These are phyloP conservation scores for Hylaea fasciaria DNA, from an alignment of 2,888 invertebrate species.

Conservation along the genomic window DNA sequence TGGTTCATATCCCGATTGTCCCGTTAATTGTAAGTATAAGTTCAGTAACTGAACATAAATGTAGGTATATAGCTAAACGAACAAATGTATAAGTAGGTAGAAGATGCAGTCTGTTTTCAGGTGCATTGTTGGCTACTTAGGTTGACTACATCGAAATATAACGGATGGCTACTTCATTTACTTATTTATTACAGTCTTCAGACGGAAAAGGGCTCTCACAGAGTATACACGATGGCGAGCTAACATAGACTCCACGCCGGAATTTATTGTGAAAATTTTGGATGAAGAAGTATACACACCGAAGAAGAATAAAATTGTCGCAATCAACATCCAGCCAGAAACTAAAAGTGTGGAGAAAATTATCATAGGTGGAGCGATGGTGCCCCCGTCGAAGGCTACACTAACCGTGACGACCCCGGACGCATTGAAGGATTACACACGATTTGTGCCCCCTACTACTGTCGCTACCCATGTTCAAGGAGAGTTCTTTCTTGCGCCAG, in stretches of 20 bases:
- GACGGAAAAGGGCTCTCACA: slow-evolving; percentile 64
- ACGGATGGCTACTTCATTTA: too few relatives aligned
- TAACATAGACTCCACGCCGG: slow-evolving; percentile 62
- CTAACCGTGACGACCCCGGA: slow-evolving; percentile 34
- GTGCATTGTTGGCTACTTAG: too few relatives aligned
- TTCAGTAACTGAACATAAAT: too few relatives aligned
- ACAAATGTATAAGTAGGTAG: too few relatives aligned
- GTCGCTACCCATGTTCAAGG: slow-evolving; percentile 39
- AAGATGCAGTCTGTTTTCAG: too few relatives aligned
- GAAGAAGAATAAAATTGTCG: slow-evolving; percentile 57
- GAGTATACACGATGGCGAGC: slow-evolving; percentile 76
- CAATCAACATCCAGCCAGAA: slow-evolving; percentile 66
- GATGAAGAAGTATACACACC: slow-evolving; percentile 68
- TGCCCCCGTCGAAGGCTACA: slow-evolving; percentile 42
- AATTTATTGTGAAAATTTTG: slow-evolving; percentile 78
- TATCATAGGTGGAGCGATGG: slow-evolving; percentile 68
- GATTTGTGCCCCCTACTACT: slow-evolving; percentile 67
- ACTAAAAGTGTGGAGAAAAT: slow-evolving; percentile 63
- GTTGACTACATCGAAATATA: too few relatives aligned
- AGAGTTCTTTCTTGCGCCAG: slow-evolving; percentile 42
- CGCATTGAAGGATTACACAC: slow-evolving; percentile 61
- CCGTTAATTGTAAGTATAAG: slow-evolving; percentile 61
- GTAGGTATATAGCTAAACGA: too few relatives aligned
- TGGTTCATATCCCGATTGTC: slow-evolving; percentile 58
- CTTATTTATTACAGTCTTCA: slow-evolving; percentile 44